Evolutionary conservation across 2,797 vertebrate species (phyloP).

Genomic region (Fringilla coelebs): DNA sequence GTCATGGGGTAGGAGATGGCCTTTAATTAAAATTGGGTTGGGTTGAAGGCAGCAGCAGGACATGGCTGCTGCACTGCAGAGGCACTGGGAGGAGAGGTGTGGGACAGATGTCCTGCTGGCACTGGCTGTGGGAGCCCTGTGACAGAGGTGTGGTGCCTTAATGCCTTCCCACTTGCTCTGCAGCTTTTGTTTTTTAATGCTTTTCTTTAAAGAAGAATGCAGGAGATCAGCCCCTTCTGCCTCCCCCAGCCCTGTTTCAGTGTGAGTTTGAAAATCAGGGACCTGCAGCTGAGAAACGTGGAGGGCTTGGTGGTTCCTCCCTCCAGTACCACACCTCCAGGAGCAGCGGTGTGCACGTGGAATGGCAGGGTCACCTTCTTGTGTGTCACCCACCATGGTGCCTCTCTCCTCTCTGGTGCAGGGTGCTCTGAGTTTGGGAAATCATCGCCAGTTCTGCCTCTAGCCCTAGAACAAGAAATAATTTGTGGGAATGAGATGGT

Average conservation of each 20-base stretch:
- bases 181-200: neutral
- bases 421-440: neutral
- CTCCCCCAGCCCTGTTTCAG: neutral
- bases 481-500: neutral
- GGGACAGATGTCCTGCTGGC: neutral
- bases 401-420: neutral
- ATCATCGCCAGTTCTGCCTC: neutral
- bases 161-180: neutral
- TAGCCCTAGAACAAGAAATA: neutral
- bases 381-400: rapidly evolving
- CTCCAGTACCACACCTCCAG: rapidly evolving
- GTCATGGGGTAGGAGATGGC: neutral
- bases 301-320: neutral
- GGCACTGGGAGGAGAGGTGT: neutral
- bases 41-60: neutral
- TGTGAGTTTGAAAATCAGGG: neutral
- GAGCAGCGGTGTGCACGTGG: rapidly evolving
- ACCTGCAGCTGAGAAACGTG: rapidly evolving
- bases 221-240: neutral
- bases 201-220: neutral
- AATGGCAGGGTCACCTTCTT: neutral
- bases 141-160: neutral
- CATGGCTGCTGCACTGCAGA: neutral
- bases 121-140: neutral
- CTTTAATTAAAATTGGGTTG: neutral